Percentiles rank a stretch among this genome's conserved stretches.
Evolutionary conservation across 2,888 invertebrate species (phyloP).

Genomic region (Phaedon cochleariae): DNA sequence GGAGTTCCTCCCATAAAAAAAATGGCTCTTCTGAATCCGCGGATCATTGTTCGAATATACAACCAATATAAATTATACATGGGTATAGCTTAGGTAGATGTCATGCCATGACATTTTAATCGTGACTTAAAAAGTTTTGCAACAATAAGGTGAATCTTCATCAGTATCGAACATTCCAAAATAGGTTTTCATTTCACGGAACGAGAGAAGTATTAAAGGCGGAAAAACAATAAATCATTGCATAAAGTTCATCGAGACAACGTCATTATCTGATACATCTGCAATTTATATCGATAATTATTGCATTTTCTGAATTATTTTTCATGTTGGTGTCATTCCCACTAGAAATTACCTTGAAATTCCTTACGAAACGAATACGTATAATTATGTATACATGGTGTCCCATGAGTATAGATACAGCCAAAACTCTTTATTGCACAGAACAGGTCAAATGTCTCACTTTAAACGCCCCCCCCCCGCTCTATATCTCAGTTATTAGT

Average conservation of each 20-base stretch:
- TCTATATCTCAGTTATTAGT: too few species aligned
- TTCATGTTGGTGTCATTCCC: too few species aligned
- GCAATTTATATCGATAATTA: not conserved
- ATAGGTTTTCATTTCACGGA: not conserved
- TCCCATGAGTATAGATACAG: too few species aligned
- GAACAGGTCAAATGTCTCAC: too few species aligned
- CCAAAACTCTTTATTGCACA: too few species aligned
- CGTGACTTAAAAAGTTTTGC: slow-evolving; percentile 28
- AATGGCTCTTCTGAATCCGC: not conserved
- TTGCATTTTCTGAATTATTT: not conserved
- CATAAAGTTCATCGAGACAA: not conserved
- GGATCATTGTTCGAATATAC: not conserved
- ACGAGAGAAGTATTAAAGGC: not conserved
- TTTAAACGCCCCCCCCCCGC: too few species aligned
- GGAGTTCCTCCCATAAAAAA: too few species aligned
- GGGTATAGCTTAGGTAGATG: not conserved
- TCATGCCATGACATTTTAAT: slow-evolving; percentile 30
- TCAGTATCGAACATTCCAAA: not conserved
- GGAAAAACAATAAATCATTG: not conserved
- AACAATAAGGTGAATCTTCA: slow-evolving; percentile 11
- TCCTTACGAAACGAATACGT: too few species aligned
- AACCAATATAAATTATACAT: not conserved
- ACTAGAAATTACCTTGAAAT: too few species aligned
- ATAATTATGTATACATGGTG: too few species aligned
- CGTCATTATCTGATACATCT: not conserved